phyloP scores from a whole-genome alignment of 2,888 invertebrate genomes.

The Adelphocoris suturalis region DNA sequence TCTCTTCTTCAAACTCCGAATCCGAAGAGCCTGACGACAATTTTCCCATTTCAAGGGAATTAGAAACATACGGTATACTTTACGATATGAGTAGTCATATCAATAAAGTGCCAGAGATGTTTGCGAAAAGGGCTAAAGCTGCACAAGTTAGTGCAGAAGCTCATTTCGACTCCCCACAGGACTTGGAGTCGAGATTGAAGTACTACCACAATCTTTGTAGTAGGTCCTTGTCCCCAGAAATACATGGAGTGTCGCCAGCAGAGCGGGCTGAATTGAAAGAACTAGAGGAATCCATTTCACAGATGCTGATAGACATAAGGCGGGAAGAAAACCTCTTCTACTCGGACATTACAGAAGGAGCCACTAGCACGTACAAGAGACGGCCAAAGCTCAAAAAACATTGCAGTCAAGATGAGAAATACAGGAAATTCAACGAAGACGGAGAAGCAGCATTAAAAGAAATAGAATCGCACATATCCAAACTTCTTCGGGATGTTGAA shows the following conservation, averaged over 20 bases:
- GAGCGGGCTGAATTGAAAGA: constrained; percentile 67
- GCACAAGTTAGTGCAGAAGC: background rate
- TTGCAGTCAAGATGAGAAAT: background rate
- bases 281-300: constrained; percentile 74
- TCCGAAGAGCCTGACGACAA: constrained; percentile 69
- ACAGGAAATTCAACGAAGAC: constrained; percentile 33
- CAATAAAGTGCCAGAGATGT: constrained; percentile 74
- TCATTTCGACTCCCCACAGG: constrained; percentile 17
- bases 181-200: constrained; percentile 65
- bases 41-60: constrained; percentile 40
- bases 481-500: constrained; percentile 70
- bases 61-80: constrained; percentile 74
- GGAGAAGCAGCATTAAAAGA: constrained; percentile 64
- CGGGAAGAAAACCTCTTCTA: constrained; percentile 72
- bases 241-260: constrained; percentile 8
- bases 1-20: constrained; percentile 73
- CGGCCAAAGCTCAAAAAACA: constrained; percentile 35
- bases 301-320: constrained; percentile 73
- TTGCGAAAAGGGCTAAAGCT: constrained; percentile 23
- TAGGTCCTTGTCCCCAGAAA: constrained; percentile 39
- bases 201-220: constrained; percentile 57
- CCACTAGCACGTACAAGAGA: constrained; percentile 50
- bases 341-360: background rate
- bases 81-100: constrained; percentile 75
- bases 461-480: constrained; percentile 72